Percentiles rank a stretch among this genome's conserved stretches.
These are phyloP conservation scores for Threskiornis aethiopicus DNA, from an alignment of 2,797 vertebrate species.

Conservation along the genomic window DNA sequence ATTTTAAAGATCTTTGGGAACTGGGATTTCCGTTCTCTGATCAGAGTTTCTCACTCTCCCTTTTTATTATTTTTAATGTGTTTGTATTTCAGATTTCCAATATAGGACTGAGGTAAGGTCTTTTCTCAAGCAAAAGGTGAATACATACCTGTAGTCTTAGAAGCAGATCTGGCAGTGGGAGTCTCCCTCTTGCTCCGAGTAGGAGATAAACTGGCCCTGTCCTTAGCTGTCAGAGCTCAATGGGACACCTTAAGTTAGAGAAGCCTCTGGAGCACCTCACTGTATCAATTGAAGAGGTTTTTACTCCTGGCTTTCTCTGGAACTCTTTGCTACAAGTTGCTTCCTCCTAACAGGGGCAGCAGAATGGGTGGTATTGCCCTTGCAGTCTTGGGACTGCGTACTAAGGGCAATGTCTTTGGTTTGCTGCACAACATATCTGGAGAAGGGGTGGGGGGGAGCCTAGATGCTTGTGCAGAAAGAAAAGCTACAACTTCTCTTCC, in stretches of 20 bases:
- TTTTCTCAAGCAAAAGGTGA: background rate
- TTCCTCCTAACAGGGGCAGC: background rate
- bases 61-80: background rate
- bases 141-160: background rate
- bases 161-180: background rate
- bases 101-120: background rate
- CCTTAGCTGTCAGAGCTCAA: no score
- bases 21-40: background rate
- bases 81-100: background rate
- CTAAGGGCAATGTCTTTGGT: background rate
- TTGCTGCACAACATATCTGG: background rate
- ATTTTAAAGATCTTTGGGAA: background rate
- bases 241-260: background rate
- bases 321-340: background rate
- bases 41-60: background rate
- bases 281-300: background rate
- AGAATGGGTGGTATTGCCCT: background rate
- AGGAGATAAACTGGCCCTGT: background rate
- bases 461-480: background rate
- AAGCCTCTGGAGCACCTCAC: background rate
- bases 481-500: background rate
- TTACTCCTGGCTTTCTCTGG: background rate
- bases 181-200: background rate
- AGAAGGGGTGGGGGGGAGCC: background rate
- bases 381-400: background rate